phyloP scores from a whole-genome alignment of 2,113 vertebrate species.

The Atherinomorus stipes region DNA sequence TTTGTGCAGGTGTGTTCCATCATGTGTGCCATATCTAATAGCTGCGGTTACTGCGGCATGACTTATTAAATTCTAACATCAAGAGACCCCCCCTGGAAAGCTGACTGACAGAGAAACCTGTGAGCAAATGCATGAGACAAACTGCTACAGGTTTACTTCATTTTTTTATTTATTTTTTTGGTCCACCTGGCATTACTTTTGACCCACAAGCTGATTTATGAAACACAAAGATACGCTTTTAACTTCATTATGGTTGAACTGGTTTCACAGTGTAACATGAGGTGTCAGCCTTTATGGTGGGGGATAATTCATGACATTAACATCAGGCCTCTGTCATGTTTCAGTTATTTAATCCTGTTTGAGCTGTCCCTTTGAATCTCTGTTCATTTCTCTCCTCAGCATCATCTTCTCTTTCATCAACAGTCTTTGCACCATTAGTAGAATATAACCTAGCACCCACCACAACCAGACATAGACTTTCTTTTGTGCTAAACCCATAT shows the following conservation, averaged over 20 bases:
- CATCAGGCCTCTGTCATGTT: slow-evolving; percentile 13
- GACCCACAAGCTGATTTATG: background rate
- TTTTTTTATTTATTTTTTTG: background rate
- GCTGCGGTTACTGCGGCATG: slow-evolving; percentile 67
- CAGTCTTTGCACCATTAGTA: slow-evolving; percentile 19
- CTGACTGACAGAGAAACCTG: slow-evolving; percentile 50
- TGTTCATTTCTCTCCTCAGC: slow-evolving; percentile 27
- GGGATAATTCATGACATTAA: background rate
- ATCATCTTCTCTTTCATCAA: slow-evolving; percentile 3
- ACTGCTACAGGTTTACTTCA: background rate
- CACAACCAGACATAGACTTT: slow-evolving; percentile 12
- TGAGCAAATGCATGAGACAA: slow-evolving; percentile 11
- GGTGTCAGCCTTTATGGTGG: background rate
- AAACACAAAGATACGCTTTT: slow-evolving; percentile 5
- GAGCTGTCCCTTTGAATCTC: slow-evolving; percentile 16
- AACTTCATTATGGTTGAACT: slow-evolving; percentile 10
- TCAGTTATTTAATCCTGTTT: slow-evolving; percentile 27
- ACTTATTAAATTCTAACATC: slow-evolving; percentile 73
- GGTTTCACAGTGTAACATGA: slow-evolving; percentile 20
- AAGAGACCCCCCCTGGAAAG: slow-evolving; percentile 61
- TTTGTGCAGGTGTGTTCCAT: slow-evolving; percentile 26
- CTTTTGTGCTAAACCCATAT: slow-evolving; percentile 3
- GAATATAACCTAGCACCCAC: slow-evolving; percentile 13
- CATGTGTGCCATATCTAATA: slow-evolving; percentile 67
- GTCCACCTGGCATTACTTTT: background rate